Conservation (phyloP, 2,113 vertebrate species). For the Prinia subflava region DNA sequence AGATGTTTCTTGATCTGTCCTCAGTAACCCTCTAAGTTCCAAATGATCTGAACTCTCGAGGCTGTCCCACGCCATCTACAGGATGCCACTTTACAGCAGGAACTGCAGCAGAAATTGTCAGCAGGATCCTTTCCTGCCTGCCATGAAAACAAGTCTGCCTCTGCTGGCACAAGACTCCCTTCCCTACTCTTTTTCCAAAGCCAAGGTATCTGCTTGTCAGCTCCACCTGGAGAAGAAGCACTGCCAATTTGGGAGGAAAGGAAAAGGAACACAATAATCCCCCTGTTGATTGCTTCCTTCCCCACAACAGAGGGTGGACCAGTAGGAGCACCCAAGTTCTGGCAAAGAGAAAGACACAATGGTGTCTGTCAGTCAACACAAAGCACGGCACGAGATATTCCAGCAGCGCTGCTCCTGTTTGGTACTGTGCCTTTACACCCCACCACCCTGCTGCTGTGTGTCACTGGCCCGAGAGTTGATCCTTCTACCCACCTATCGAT, state of each 20-base stretch:
- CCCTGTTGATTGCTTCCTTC: not conserved
- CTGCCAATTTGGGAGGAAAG: not conserved
- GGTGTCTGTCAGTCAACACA: not conserved
- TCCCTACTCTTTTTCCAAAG: not conserved
- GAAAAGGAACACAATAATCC: not conserved
- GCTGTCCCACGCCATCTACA: not conserved
- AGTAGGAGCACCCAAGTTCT: not conserved
- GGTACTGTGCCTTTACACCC: not conserved
- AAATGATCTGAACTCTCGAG: not conserved
- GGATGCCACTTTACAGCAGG: not conserved
- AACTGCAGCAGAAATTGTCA: not conserved
- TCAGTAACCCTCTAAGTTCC: not conserved
- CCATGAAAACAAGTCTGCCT: not conserved
- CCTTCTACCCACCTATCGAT: conserved; percentile 64
- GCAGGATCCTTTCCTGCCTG: not conserved
- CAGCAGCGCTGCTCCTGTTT: rapidly evolving
- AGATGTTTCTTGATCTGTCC: not conserved
- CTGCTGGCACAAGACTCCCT: not conserved
- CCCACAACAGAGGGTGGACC: not conserved
- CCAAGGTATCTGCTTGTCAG: not conserved
- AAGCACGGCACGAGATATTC: not conserved
- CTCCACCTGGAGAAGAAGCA: not conserved
- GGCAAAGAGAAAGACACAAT: not conserved
- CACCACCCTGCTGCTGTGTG: rapidly evolving
- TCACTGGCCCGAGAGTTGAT: not conserved